These are phyloP conservation scores for Festucalex cinctus DNA, from an alignment of 2,113 vertebrate species.

Conservation along the genomic window DNA sequence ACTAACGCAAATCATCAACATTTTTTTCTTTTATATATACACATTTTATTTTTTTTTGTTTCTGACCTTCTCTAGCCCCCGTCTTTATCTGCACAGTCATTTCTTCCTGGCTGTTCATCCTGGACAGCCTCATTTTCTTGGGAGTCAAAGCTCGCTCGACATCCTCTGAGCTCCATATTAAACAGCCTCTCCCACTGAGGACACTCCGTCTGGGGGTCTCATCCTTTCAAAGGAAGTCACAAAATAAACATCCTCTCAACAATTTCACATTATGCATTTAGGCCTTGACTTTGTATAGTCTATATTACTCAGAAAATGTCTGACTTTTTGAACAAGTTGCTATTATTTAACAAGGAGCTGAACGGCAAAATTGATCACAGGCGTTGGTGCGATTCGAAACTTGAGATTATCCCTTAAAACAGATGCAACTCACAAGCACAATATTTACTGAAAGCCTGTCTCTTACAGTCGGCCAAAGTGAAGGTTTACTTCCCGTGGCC, in stretches of 20 bases:
- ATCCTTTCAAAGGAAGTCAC: conserved; percentile 39
- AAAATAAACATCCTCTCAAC: background rate
- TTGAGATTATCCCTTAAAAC: background rate
- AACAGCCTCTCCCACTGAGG: conserved; percentile 39
- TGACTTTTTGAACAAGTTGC: too few species aligned
- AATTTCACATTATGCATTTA: background rate
- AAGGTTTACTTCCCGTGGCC: conserved; percentile 11
- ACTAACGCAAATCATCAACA: conserved; percentile 3
- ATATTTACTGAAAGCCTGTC: background rate
- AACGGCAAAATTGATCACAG: too few species aligned
- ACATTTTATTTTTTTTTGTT: background rate
- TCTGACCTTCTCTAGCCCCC: conserved; percentile 59
- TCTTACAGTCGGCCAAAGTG: conserved; percentile 61
- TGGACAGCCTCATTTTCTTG: conserved; percentile 53
- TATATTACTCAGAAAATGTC: too few species aligned
- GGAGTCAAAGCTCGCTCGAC: conserved; percentile 35
- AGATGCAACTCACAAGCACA: background rate
- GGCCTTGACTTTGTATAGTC: background rate
- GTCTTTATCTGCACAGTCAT: conserved; percentile 47
- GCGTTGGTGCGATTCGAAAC: too few species aligned
- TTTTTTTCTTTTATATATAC: background rate
- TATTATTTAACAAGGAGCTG: too few species aligned
- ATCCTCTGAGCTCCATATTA: conserved; percentile 61
- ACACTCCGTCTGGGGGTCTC: conserved; percentile 53
- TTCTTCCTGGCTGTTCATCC: conserved; percentile 51